Evolutionary conservation across 2,888 invertebrate genomes (phyloP), one percentile per base, ranked within the genome.

Genomic region (Eristalis arbustorum): DNA sequence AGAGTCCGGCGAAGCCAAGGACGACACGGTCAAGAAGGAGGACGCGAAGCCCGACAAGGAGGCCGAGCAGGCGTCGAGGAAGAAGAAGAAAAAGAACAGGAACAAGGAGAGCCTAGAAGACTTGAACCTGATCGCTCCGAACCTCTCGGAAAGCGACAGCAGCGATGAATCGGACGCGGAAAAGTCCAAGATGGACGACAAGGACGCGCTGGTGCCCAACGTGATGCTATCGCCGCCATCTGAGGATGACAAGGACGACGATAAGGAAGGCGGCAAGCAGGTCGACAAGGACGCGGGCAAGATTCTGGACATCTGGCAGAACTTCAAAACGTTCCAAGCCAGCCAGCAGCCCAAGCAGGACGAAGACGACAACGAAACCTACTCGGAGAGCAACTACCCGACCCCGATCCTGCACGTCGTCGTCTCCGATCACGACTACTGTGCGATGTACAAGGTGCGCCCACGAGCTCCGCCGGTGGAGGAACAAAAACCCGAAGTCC

Each of bases 61-160:
- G 0, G 10, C 61, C 10, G 89, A 88, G 28, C 66, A 81, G 13
- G 90, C 89, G 71, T 91, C 91, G n/a, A 93, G 92, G 88, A 91
- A 91, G 5, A 92, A 91, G 77, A 93, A 92, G 72, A 92, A 91
- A 78, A 91, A 90, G 63, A 92, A 92, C 71, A 90, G 91, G 2
- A 90, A 90, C 37, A 92, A 92, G 78, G 92, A 92, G 68, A 91
- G 91, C 5, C 76, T 92, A 71, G 94, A 95, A 4, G 96, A 96
- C 90, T 94, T 96, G 1, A 95, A 97, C 93, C 93, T 97, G 74
- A 97, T 97, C 3, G 97, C 96, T 2, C 93, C 97, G 59, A 97
- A 97, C 93, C 93, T 97, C 59, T 97, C 97, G 0, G 97, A 97
- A 90, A 97, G 97, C 91, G 97, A 97, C 89, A 96, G 96, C 88